Evolutionary conservation across 2,113 vertebrate genomes (phyloP), one percentile per base, ranked within the genome.

Genomic region (Addax nasomaculatus): DNA sequence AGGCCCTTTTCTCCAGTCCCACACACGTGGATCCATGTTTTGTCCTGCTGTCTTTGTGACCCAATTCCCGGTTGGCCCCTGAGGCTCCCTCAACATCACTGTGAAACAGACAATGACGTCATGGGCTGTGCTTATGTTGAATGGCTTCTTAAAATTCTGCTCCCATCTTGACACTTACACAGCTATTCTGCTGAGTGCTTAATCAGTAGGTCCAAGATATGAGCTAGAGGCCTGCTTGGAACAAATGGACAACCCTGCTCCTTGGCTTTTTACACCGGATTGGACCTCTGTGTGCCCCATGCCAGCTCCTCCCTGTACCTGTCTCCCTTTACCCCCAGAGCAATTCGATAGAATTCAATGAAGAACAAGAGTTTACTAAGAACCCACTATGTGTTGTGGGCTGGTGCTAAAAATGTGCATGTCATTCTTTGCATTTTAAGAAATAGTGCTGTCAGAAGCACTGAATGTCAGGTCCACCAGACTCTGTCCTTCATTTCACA

Each of bases 61-160:
- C 84, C 55, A 13, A 57, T 15, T 89, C 14, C 39, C 27, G 1
- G 67, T 27, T 67, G 89, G 88, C 85, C 73, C 30, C n/a, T 55
- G 84, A 53, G 57, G n/a, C 58, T 55, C n/a, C 47, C 30, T 47
- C 0, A 10, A 33, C 27, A 57, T 95, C 64, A 57, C 55, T 21
- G 70, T 0, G 10, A 45, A 91, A 19, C 30, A 89, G 64, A 76
- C 36, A 29, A 6, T 90, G 95, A 97, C 57, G 76, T 93, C 95
- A 97, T 58, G 30, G 43, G 9, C 57, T 85, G 6, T 89, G 91
- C 90, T 97, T 97, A 93, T 97, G 90, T 96, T 86, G 97, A 96
- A 96, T 93, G 80, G 79, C 79, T 97, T 53, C 81, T 98, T 97
- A 97, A 87, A 96, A 97, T 98, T 96, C 97, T 76, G 55, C 51